Percentiles rank a stretch among this genome's conserved stretches.
These are phyloP conservation scores for Pangasius mekongensis DNA, from an alignment of 2,797 vertebrate genomes.

Conservation along the genomic window DNA sequence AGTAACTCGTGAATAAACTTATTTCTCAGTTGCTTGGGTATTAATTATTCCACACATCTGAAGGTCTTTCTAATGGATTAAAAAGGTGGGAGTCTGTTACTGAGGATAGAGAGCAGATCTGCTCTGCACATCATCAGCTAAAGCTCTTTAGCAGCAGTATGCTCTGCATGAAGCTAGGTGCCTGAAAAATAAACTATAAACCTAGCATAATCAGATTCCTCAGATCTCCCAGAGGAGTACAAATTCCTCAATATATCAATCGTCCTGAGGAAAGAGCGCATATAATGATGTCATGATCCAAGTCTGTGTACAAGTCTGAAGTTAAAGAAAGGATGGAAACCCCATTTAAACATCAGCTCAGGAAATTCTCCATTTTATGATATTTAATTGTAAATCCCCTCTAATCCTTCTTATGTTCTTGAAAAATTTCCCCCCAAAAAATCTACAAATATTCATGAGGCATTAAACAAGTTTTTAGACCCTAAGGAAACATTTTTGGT, in stretches of 20 bases:
- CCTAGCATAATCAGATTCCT: slow-evolving; percentile 48
- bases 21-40: slow-evolving; percentile 46
- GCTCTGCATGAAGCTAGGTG: slow-evolving; percentile 45
- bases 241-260: slow-evolving; percentile 44
- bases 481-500: background rate
- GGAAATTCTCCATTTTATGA: too few species aligned
- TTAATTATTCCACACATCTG: slow-evolving; percentile 48
- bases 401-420: background rate
- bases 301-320: background rate
- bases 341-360: background rate
- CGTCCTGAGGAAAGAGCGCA: background rate
- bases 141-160: slow-evolving; percentile 66
- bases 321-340: background rate
- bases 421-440: background rate
- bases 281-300: slow-evolving; percentile 16
- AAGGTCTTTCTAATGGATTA: slow-evolving; percentile 14
- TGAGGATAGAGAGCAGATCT: slow-evolving; percentile 24
- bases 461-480: background rate
- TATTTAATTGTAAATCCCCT: background rate
- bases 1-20: background rate
- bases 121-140: slow-evolving; percentile 46
- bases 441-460: background rate
- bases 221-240: slow-evolving; percentile 36
- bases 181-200: slow-evolving; percentile 55
- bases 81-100: background rate